phyloP scores from a whole-genome alignment of 2,113 vertebrate species.

The Cariama cristata region DNA sequence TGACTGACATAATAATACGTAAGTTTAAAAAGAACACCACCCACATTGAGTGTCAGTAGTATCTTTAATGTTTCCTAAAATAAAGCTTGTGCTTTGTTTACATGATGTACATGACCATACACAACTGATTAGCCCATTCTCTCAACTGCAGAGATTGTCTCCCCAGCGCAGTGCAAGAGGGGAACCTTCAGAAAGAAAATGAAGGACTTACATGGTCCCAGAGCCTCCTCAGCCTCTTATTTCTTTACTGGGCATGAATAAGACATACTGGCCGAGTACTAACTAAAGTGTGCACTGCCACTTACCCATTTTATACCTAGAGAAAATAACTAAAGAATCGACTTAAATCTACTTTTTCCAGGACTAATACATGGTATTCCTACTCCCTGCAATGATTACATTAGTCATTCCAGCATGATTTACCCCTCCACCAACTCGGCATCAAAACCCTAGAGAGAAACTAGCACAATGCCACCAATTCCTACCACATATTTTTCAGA shows the following conservation, averaged over 20 bases:
- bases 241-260: not conserved
- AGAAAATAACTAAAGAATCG: not conserved
- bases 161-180: not conserved
- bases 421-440: not conserved
- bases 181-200: not conserved
- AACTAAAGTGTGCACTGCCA: not conserved
- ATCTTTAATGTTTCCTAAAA: not conserved
- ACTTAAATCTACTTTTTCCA: not conserved
- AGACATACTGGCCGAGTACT: not conserved
- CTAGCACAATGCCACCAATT: not conserved
- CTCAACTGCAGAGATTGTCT: not conserved
- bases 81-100: not conserved
- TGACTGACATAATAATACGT: not conserved
- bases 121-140: not conserved
- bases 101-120: not conserved
- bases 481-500: fast-evolving
- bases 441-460: not conserved
- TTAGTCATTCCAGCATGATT: not conserved
- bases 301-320: not conserved
- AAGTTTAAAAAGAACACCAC: not conserved
- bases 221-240: not conserved
- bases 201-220: not conserved
- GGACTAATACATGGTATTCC: not conserved
- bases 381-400: not conserved
- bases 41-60: not conserved